Conservation (phyloP, 2,797 vertebrate genomes). For the Champsocephalus esox region DNA sequence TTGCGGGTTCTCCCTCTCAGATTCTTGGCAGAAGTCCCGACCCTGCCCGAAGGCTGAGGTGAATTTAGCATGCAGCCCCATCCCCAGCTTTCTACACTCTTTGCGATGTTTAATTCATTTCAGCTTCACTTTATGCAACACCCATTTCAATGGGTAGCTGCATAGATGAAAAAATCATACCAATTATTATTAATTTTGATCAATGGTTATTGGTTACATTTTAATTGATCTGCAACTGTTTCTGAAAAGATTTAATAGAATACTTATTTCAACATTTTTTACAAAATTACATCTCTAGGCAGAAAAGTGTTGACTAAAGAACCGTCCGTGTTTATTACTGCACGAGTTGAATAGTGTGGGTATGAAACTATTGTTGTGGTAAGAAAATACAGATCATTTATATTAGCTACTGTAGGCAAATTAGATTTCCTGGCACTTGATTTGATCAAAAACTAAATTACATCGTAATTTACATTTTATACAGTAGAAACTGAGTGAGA, state of each 20-base stretch:
- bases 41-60: slow-evolving; percentile 69
- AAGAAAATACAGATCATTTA: slow-evolving; percentile 89
- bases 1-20: slow-evolving; percentile 59
- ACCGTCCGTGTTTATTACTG: slow-evolving; percentile 77
- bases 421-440: slow-evolving; percentile 71
- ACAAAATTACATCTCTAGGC: slow-evolving; percentile 60
- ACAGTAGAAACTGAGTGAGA: slow-evolving; percentile 83
- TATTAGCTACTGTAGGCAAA: slow-evolving; percentile 68
- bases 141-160: slow-evolving; percentile 21
- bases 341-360: slow-evolving; percentile 70
- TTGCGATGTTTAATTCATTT: slow-evolving; percentile 78
- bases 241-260: slow-evolving; percentile 59
- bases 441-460: slow-evolving; percentile 73
- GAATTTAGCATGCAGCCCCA: slow-evolving; percentile 70
- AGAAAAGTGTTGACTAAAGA: slow-evolving; percentile 60
- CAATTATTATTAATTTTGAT: slow-evolving; percentile 49
- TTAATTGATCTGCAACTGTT: slow-evolving; percentile 71
- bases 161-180: slow-evolving; percentile 6
- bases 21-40: slow-evolving; percentile 68
- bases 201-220: slow-evolving; percentile 68
- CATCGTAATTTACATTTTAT: slow-evolving; percentile 74
- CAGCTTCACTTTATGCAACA: slow-evolving; percentile 38
- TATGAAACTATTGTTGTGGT: slow-evolving; percentile 82
- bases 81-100: slow-evolving; percentile 59
- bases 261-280: slow-evolving; percentile 59